These are phyloP conservation scores for Gymnobelideus leadbeateri DNA, from an alignment of 2,113 vertebrate species.

Conservation along the genomic window DNA sequence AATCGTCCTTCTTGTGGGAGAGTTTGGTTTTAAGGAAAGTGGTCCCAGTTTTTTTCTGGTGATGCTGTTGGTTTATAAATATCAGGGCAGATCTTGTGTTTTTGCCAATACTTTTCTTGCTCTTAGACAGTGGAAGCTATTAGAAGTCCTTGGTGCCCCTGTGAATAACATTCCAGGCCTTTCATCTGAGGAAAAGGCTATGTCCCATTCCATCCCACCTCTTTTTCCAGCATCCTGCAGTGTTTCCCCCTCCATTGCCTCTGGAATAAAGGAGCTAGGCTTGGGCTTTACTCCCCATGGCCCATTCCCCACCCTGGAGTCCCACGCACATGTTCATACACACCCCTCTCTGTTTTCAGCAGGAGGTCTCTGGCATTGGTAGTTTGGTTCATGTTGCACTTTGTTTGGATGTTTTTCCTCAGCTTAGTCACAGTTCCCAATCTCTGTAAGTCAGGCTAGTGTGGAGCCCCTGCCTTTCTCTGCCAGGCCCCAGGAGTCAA, in stretches of 20 bases:
- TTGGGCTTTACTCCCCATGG: background rate
- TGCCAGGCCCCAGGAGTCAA: no score
- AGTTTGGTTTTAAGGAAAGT: constrained; percentile 71
- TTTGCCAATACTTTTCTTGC: background rate
- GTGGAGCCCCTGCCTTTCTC: background rate
- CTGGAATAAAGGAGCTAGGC: no score
- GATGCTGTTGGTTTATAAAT: constrained; percentile 32
- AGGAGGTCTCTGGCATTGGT: background rate
- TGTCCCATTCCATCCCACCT: background rate
- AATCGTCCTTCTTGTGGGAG: constrained; percentile 76
- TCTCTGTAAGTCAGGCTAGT: background rate
- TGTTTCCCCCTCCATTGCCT: background rate
- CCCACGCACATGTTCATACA: background rate
- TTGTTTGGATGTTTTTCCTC: background rate
- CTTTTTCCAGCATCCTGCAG: background rate
- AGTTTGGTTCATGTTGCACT: background rate
- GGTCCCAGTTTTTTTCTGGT: constrained; percentile 41
- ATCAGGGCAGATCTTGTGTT: constrained; percentile 23
- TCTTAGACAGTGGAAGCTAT: background rate
- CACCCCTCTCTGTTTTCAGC: background rate
- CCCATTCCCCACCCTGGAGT: background rate
- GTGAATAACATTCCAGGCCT: background rate
- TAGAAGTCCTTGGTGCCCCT: background rate
- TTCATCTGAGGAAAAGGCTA: background rate
- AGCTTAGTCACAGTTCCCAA: background rate